Base-by-base conservation (phyloP, 2,888 invertebrate species). In the Flexamia atlantica region DNA sequence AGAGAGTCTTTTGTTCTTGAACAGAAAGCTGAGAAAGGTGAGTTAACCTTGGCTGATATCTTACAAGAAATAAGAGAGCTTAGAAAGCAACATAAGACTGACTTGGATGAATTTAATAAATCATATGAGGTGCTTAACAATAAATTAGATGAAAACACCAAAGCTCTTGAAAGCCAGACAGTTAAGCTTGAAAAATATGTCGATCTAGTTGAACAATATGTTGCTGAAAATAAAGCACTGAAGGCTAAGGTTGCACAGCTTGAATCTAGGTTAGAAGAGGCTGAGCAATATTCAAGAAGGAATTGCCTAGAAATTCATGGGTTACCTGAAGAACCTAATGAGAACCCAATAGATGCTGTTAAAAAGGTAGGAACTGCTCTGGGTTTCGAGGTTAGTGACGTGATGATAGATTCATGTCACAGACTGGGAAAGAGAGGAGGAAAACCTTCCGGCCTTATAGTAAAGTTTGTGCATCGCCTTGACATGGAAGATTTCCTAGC, bases 381-480 rank as follows among this genome's bases (percentile, higher is more conserved):
- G 12, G 46, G 46, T 17, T 14, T 46, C 12, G 46, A 9, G 46
- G 46, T 12, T 10, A 46, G 14, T 2, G 46, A 46, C 12, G 17
- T 17, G 46, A 12, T 46, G 17, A 40, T 40, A 9, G 46, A 46
- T 12, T 9, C 14, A 9, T 46, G 46, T 12, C 46, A 46, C 46
- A 46, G 46, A 40, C 46, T 46, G 46, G 46, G 46, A 17, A 46
- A 17, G 14, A 10, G 17, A 2, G 46, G 14, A 4, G 12, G 12
- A 2, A 9, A 17, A 14, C 12, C 12, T 9, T 17, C 46, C 14
- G 3, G 17, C 4, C 53, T 80, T 20, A 80, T 80, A 20, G 80
- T 80, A 4, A 80, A 80, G 14, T 80, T 25, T 32, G 80, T 80
- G 1, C 5, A 57, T 1, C 5, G 60, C n/a, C 14, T 53, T 9